Base-by-base conservation (phyloP, 2,888 invertebrate genomes). In the Ochlodes sylvanus region DNA sequence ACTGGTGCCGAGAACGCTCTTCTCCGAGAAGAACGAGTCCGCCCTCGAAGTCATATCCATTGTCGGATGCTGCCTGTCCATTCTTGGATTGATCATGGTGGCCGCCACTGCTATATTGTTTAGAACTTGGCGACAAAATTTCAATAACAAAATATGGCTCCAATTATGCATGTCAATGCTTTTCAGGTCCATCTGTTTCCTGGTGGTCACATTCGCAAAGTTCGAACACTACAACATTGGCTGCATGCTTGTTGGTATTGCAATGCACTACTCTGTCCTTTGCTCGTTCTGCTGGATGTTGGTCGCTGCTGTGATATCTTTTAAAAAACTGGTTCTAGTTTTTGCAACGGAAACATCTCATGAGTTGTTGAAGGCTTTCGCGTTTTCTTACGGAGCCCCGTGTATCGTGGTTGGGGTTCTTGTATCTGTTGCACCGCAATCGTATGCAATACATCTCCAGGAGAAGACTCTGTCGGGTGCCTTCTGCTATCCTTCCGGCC, bases 231-330 rank as follows among this genome's bases (percentile, higher is more conserved):
- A 87, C 62, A 82, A 83, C 50, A 77, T 92, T 0, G 72, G 84
- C 3, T 96, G 96, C 77, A 89, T 94, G 80, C 76, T 94, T 9
- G 83, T 95, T 0, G 96, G 96, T 1, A 93, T 95, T 7, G 75
- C 94, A 7, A 78, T 96, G 14, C 96, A 96, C 78, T 96, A 96
- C 79, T 94, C 95, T 14, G 93, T 96, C 32, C 79, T 96, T 19
- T 93, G 95, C 0, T 95, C 96, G 7, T 96, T 96, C 81, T 94
- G 94, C 73, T 96, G 96, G 96, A 96, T 96, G 96, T 82, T 96
- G 50, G 94, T 96, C 12, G 95, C 95, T 63, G 96, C 95, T 1
- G 89, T 95, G 0, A 79, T 96, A 34, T 96, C 96, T 63, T 96
- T 96, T 78, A 88, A 95, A 55, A 89, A 95, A 61, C 92, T 96